Evolutionary conservation across 2,113 vertebrate species (phyloP), one percentile per base, ranked within the genome.

Genomic region (Alexandromys fortis): DNA sequence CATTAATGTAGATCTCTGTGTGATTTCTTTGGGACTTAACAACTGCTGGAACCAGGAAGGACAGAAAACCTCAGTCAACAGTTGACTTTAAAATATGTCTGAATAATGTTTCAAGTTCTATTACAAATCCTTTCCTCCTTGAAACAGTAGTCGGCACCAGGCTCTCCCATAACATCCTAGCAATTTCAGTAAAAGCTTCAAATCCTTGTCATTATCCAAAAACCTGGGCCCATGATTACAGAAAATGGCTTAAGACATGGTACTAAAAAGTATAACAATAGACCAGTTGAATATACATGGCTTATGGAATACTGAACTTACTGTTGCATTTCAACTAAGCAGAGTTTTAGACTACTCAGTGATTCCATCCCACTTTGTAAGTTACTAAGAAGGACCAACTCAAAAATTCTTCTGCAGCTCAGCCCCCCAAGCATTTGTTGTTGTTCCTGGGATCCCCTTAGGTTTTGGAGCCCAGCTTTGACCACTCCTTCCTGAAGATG

Each of bases 371-470:
- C 75, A 94, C 72, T 97, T 91, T 92, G 82, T 94, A 97, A 97
- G 96, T 96, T 78, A 94, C 94, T 1, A 22, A 94, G 68, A 86
- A 83, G 72, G 38, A 92, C 82, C 94, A 75, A 95, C 92, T 95
- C 96, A 94, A 92, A 97, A 95, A 79, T 91, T 89, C 88, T 97
- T 91, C 95, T 94, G 88, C 91, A 97, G 94, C 91, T 95, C 92
- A 95, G 89, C 96, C 96, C 95, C 95, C 95, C 94, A 97, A 86
- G 95, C 97, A 92, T 95, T 97, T 97, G 97, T 94, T 98, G 98
- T 98, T 98, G 98, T 98, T 98, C 97, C 97, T 92, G 97, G 98
- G 97, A 98, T 98, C 98, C 98, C 98, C 98, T 98, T 63, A 87
- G 98, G 97, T 97, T 98, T 98, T 97, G 75, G 97, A 97, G 98